These are phyloP conservation scores for Sebastes kiyomatsui DNA, from an alignment of 2,797 vertebrate species.

Conservation along the genomic window DNA sequence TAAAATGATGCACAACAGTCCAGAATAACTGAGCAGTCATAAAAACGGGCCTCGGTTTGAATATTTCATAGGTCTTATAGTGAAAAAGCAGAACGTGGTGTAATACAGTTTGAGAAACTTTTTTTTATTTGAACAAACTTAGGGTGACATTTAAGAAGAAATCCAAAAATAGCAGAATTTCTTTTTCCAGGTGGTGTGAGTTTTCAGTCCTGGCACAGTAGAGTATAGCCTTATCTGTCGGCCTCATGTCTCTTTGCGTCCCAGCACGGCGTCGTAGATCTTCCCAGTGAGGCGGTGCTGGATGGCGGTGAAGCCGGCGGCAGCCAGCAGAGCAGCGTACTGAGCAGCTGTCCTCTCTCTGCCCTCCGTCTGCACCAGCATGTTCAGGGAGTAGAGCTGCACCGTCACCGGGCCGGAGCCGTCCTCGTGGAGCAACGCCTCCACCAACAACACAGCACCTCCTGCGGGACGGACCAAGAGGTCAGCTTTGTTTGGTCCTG, in stretches of 20 bases:
- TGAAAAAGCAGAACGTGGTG: background rate
- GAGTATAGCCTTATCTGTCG: background rate
- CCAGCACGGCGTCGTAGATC: conserved; percentile 87
- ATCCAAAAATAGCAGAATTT: background rate
- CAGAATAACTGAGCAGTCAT: background rate
- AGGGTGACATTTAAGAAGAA: background rate
- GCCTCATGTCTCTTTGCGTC: conserved; percentile 71
- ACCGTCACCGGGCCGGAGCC: conserved; percentile 82
- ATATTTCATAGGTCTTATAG: background rate
- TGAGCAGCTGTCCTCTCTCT: conserved; percentile 83
- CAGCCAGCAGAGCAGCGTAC: conserved; percentile 79
- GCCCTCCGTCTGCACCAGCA: conserved; percentile 92
- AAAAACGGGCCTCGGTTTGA: background rate
- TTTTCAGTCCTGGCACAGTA: background rate
- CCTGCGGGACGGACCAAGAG: conserved; percentile 53
- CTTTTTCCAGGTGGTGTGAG: background rate
- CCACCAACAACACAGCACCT: conserved; percentile 81
- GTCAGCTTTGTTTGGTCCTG: background rate
- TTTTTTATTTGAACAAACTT: background rate
- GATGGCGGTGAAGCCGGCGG: conserved; percentile 81
- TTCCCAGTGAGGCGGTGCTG: conserved; percentile 83
- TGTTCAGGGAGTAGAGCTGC: conserved; percentile 89
- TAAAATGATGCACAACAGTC: background rate
- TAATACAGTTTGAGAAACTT: background rate
- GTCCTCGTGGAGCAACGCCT: conserved; percentile 76